phyloP scores from a whole-genome alignment of 2,113 vertebrate species.

The Aptenodytes patagonicus region DNA sequence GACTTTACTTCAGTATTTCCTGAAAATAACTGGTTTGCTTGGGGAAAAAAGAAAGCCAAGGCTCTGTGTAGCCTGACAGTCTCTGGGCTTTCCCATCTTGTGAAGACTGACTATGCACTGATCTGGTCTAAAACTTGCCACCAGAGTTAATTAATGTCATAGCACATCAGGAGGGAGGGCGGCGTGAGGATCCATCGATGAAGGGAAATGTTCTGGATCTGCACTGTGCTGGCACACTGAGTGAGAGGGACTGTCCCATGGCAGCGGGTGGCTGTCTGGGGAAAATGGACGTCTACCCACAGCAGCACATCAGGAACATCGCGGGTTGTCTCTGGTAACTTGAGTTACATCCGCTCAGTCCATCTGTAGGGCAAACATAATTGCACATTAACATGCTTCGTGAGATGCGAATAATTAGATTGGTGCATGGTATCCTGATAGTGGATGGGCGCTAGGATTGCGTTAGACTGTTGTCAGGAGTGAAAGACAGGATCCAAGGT shows the following conservation, averaged over 20 bases:
- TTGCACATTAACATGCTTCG: too few species aligned
- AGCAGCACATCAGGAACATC: rapidly evolving
- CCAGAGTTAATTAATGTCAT: not conserved
- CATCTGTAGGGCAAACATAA: not conserved
- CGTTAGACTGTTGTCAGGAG: rapidly evolving
- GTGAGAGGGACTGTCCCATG: rapidly evolving
- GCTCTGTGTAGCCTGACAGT: not conserved
- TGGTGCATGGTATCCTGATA: too few species aligned
- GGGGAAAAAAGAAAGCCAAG: not conserved
- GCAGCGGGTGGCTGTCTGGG: not conserved
- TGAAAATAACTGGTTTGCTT: not conserved
- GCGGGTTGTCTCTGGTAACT: rapidly evolving
- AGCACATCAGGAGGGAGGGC: not conserved
- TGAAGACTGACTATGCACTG: not conserved
- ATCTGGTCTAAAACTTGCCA: not conserved
- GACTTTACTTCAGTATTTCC: not conserved
- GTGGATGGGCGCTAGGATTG: not conserved
- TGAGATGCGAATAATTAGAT: rapidly evolving
- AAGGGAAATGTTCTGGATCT: not conserved
- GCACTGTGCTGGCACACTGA: not conserved
- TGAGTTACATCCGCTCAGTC: rapidly evolving
- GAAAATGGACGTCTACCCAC: rapidly evolving
- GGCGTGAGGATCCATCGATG: rapidly evolving
- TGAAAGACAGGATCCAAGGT: rapidly evolving
- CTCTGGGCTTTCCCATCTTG: not conserved